Evolutionary conservation across 2,113 vertebrate species (phyloP).

Genomic region (Thalassarche chlororhynchos): DNA sequence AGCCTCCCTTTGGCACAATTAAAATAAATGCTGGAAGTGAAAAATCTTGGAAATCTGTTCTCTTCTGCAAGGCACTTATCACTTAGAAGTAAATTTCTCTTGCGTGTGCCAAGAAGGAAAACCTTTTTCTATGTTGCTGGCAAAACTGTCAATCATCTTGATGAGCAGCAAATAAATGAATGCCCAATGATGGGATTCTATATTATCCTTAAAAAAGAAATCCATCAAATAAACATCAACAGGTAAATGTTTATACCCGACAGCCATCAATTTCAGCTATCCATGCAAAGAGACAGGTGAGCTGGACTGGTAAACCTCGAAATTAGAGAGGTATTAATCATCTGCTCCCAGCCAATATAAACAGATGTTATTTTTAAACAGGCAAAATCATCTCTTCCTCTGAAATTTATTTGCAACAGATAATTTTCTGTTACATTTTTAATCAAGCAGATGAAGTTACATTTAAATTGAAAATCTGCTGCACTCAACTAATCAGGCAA

Average conservation of each 20-base stretch:
- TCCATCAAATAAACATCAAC: constrained; percentile 85
- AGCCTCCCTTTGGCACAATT: not conserved
- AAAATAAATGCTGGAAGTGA: constrained; percentile 8
- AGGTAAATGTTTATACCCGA: constrained; percentile 82
- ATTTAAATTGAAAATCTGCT: constrained; percentile 87
- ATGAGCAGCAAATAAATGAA: constrained; percentile 86
- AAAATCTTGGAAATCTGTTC: constrained; percentile 56
- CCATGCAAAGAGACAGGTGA: constrained; percentile 85
- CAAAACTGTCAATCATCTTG: constrained; percentile 84
- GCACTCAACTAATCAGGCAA: constrained; percentile 81
- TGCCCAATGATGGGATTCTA: constrained; percentile 83
- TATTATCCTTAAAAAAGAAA: constrained; percentile 85
- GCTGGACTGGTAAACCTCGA: constrained; percentile 87
- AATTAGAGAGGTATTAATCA: constrained; percentile 85
- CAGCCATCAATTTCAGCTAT: constrained; percentile 84
- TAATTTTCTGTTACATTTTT: constrained; percentile 87
- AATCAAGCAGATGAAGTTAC: constrained; percentile 85
- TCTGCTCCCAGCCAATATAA: constrained; percentile 80
- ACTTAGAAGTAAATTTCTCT: constrained; percentile 57
- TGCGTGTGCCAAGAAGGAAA: constrained; percentile 64
- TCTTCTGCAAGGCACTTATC: constrained; percentile 52
- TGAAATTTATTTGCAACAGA: constrained; percentile 84
- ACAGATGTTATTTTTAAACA: constrained; percentile 84
- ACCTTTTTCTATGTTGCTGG: constrained; percentile 70
- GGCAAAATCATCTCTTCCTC: constrained; percentile 80